phyloP scores from a whole-genome alignment of 2,113 vertebrate species.

The Rissa tridactyla region DNA sequence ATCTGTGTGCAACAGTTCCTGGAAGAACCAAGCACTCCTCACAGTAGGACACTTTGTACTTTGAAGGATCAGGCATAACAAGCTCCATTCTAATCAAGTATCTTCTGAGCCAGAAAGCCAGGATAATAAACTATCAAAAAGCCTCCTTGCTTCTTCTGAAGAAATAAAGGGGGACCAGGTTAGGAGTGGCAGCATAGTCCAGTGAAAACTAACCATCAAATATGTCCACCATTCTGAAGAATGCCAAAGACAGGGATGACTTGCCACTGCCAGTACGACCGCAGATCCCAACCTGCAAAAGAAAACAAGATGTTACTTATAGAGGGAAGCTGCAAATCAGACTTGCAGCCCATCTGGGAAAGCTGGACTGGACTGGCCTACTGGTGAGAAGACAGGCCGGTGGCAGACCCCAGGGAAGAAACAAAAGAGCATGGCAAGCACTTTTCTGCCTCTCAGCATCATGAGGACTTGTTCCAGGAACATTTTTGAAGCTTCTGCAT shows the following conservation, averaged over 20 bases:
- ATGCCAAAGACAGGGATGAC: slow-evolving; percentile 93
- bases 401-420: background rate
- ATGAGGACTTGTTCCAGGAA: background rate
- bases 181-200: background rate
- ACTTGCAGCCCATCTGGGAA: background rate
- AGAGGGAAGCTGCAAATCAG: background rate
- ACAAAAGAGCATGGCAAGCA: background rate
- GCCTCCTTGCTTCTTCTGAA: background rate
- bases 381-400: background rate
- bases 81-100: background rate
- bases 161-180: background rate
- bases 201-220: slow-evolving; percentile 87
- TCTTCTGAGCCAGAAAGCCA: background rate
- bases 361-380: background rate
- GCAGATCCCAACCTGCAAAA: slow-evolving; percentile 91
- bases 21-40: background rate
- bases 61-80: background rate
- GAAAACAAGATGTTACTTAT: background rate
- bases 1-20: background rate
- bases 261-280: slow-evolving; percentile 97
- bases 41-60: background rate
- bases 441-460: background rate
- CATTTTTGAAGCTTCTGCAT: background rate
- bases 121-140: background rate
- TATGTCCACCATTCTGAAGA: slow-evolving; percentile 99